These are phyloP conservation scores for Aplysia californica DNA, from an alignment of 1,140 invertebrate species.

Conservation along the genomic window DNA sequence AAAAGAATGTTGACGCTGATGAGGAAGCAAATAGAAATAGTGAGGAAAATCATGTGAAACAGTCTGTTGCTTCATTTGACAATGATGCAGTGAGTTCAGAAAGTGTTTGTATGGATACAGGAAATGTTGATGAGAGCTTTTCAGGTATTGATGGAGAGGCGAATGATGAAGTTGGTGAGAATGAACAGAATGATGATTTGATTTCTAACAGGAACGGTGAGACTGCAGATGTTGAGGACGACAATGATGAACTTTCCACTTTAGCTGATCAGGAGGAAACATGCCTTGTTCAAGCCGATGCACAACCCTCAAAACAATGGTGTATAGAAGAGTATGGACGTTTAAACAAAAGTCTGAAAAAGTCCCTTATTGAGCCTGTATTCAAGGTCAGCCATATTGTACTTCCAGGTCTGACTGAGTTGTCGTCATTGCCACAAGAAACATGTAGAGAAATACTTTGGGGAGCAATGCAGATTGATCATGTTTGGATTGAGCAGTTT, in stretches of 20 bases:
- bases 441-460: slow-evolving; percentile 35
- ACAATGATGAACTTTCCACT: no score
- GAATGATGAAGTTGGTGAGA: not conserved
- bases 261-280: not conserved
- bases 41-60: no score
- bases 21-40: no score
- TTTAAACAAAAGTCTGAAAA: slow-evolving; percentile 41
- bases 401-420: slow-evolving; percentile 44
- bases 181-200: not conserved
- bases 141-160: not conserved
- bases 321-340: slow-evolving; percentile 64
- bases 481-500: slow-evolving; percentile 63
- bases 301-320: slow-evolving; percentile 56
- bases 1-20: no score
- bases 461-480: slow-evolving; percentile 39
- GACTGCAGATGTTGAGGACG: no score
- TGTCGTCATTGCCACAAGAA: slow-evolving; percentile 31
- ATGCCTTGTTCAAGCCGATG: not conserved
- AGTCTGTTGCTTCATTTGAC: not conserved
- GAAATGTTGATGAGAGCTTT: not conserved
- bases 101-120: not conserved
- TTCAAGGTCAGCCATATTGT: slow-evolving; percentile 4
- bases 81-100: not conserved
- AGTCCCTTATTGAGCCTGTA: slow-evolving; percentile 49
- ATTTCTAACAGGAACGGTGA: no score